Evolutionary conservation across 2,797 vertebrate species (phyloP).

Genomic region (Odontamblyopus lacepedii): DNA sequence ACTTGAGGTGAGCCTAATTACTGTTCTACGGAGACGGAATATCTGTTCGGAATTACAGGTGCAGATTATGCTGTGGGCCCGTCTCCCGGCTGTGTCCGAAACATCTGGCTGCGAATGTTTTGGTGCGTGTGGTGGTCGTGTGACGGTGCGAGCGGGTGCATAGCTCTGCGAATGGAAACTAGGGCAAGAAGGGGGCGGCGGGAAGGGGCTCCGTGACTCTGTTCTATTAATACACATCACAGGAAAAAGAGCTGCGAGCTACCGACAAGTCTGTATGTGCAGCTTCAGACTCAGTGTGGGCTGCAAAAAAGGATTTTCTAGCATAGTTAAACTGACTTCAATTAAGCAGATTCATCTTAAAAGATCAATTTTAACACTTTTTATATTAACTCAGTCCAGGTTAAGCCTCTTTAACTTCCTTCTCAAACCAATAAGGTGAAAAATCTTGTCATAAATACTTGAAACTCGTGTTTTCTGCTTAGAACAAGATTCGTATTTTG

Average conservation of each 20-base stretch:
- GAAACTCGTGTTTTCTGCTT: no score
- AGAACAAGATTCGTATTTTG: no score
- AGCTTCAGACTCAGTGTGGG: no score
- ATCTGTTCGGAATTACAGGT: slow-evolving; percentile 46
- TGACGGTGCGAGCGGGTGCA: slow-evolving; percentile 54
- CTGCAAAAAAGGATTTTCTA: no score
- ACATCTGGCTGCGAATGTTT: neutral
- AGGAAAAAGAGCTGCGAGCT: slow-evolving; percentile 76
- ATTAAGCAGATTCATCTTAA: no score
- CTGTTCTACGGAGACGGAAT: slow-evolving; percentile 48
- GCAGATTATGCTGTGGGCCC: slow-evolving; percentile 57
- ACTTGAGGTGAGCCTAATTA: slow-evolving; percentile 47
- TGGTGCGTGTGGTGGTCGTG: slow-evolving; percentile 20
- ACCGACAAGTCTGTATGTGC: slow-evolving; percentile 64
- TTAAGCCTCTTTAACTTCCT: no score
- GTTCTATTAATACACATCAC: slow-evolving; percentile 93
- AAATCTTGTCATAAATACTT: no score
- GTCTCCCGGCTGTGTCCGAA: slow-evolving; percentile 14
- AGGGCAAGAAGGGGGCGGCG: slow-evolving; percentile 75
- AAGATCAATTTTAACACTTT: slow-evolving; percentile 12
- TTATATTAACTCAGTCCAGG: slow-evolving; percentile 60
- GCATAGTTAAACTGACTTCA: no score
- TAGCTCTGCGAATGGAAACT: slow-evolving; percentile 74
- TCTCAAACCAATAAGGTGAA: no score
- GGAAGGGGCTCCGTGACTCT: slow-evolving; percentile 71